Percentiles rank a stretch among this genome's conserved stretches.
Conservation (phyloP, 2,113 vertebrate genomes). For the Toxotes jaculatrix region DNA sequence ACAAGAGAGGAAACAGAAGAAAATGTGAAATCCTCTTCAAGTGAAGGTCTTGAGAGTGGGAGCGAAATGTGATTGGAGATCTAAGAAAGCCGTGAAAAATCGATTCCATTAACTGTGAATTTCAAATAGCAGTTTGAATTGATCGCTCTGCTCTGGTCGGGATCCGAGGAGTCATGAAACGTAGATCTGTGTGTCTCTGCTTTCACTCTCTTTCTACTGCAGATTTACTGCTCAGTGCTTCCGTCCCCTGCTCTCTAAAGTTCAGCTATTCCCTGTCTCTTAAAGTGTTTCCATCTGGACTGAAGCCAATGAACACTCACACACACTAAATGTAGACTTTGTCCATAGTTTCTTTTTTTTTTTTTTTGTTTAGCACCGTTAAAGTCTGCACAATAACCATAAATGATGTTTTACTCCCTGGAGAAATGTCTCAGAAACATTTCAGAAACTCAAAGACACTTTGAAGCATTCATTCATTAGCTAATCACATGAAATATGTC, state of each 20-base stretch:
- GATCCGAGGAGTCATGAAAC: neutral
- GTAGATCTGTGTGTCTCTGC: neutral
- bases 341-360: neutral
- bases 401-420: neutral
- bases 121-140: slow-evolving; percentile 15
- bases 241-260: neutral
- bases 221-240: neutral
- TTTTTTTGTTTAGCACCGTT: neutral
- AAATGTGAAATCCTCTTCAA: neutral
- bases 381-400: neutral
- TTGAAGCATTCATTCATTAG: neutral
- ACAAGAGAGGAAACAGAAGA: neutral
- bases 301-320: neutral
- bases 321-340: neutral
- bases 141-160: slow-evolving; percentile 3
- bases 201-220: neutral
- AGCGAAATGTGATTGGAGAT: slow-evolving; percentile 34
- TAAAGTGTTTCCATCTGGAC: neutral
- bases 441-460: neutral
- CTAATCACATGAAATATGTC: neutral
- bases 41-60: neutral
- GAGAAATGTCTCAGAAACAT: neutral
- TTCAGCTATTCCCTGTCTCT: neutral
- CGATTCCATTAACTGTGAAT: slow-evolving; percentile 27
- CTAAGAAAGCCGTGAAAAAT: slow-evolving; percentile 9